Base-by-base conservation (phyloP, 2,888 invertebrate species). In the Troides aeacus region DNA sequence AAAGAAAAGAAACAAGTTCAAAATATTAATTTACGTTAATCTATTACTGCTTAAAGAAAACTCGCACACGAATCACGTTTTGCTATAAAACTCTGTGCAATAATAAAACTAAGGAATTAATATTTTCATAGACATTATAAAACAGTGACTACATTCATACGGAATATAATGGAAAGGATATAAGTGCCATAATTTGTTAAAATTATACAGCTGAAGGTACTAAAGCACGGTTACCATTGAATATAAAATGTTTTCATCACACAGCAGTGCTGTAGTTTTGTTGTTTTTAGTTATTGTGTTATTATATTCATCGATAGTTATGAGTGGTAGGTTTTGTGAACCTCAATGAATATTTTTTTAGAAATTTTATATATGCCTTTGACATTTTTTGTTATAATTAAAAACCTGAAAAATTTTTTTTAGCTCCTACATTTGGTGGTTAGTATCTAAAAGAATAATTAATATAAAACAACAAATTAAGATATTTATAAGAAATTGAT, bases 61-160 rank as follows among this genome's bases (percentile, higher is more conserved):
- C 39, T 7, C 10, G 10, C 39, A 39, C 39, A 10, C 39, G 39
- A 39, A 39, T 39, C 42, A 46, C 42, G 42, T 15, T 46, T 46
- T 46, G 42, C 1, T 17, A 17, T 50, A 18, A 50, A 17, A 1
- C n/a, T 6, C n/a, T n/a, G 18, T 53, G 5, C 53, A 18, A 53
- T n/a, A 53, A 53, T 53, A 53, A 53, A 53, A 53, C 6, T 53
- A 53, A 18, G 18, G 18, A 53, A 53, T 18, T 18, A 18, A 53
- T 53, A 53, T 53, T 53, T 53, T 53, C 53, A 53, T n/a, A 53
- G 18, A 53, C 53, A 53, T 53, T n/a, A 53, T n/a, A 18, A 53
- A 53, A 53, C 18, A 7, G 53, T 6, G 6, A 53, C 18, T 53
- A n/a, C n/a, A n/a, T 57, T n/a, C 2, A 23, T 57, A 57, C 12